Conservation (phyloP, 1,140 invertebrate species). For the Cydia strobilella region DNA sequence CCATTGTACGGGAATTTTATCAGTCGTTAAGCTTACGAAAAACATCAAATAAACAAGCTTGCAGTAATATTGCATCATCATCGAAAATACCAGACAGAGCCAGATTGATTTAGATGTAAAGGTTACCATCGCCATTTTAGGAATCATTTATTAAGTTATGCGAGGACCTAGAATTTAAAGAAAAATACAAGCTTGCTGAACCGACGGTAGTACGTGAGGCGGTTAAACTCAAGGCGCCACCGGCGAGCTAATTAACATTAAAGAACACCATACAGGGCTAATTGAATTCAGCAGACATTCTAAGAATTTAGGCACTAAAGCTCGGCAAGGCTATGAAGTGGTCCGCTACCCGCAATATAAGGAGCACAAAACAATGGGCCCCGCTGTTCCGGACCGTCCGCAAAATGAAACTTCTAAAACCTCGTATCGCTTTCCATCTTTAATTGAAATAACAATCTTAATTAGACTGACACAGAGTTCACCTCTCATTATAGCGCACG, state of each 20-base stretch:
- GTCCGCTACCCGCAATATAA: slow-evolving; percentile 70
- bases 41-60: slow-evolving; percentile 22
- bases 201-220: neutral
- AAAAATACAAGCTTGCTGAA: neutral
- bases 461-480: neutral
- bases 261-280: slow-evolving; percentile 53
- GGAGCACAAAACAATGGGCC: slow-evolving; percentile 66
- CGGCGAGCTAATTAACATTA: slow-evolving; percentile 50
- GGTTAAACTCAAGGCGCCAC: slow-evolving; percentile 28
- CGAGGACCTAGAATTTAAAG: neutral
- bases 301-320: slow-evolving; percentile 63
- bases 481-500: neutral
- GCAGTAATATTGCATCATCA: slow-evolving; percentile 14
- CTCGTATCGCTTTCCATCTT: neutral
- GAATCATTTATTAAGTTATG: neutral
- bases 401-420: slow-evolving; percentile 33
- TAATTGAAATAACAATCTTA: slow-evolving; percentile 11
- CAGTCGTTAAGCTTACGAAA: slow-evolving; percentile 21
- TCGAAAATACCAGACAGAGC: neutral
- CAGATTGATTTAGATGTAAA: neutral
- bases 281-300: slow-evolving; percentile 68
- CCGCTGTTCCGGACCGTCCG: slow-evolving; percentile 59
- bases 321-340: slow-evolving; percentile 59
- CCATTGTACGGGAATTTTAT: slow-evolving; percentile 35
- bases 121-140: neutral